These are phyloP conservation scores for Plebejus melissa DNA, from an alignment of 2,888 invertebrate species.

Conservation along the genomic window DNA sequence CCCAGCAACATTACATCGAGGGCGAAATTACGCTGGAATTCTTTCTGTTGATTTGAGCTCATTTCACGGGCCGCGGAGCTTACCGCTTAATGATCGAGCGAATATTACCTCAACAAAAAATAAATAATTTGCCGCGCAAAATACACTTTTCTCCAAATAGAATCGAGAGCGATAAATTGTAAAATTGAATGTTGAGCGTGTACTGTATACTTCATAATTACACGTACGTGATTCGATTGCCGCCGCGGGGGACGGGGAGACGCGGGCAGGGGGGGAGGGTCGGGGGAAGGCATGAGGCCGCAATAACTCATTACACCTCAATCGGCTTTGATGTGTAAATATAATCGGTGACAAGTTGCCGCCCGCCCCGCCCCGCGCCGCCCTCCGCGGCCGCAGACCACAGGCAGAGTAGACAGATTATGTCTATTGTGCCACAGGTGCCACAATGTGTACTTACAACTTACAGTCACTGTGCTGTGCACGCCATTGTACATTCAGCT, in stretches of 20 bases:
- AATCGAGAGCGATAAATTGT: background rate
- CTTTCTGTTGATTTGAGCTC: background rate
- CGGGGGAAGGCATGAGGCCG: background rate
- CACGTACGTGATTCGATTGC: background rate
- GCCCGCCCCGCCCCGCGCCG: background rate
- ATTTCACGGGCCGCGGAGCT: background rate
- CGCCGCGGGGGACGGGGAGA: background rate
- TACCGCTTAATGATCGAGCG: background rate
- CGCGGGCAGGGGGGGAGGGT: background rate
- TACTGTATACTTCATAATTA: background rate
- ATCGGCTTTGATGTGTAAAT: slow-evolving; percentile 5
- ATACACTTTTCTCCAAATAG: background rate
- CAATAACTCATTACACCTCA: slow-evolving; percentile 10
- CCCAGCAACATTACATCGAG: background rate
- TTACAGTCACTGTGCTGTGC: background rate
- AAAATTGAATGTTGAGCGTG: background rate
- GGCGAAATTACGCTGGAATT: background rate
- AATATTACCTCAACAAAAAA: background rate
- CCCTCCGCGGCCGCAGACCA: background rate
- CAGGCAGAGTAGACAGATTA: background rate
- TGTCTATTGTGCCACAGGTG: background rate
- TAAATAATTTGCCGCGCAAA: background rate
- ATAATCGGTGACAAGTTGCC: background rate
- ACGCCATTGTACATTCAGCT: background rate
- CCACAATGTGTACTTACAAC: background rate